A percentile compares a stretch with the other conserved stretches of the same genome.
These are phyloP conservation scores for Fundulus diaphanus DNA, from an alignment of 2,797 vertebrate species.

Conservation along the genomic window DNA sequence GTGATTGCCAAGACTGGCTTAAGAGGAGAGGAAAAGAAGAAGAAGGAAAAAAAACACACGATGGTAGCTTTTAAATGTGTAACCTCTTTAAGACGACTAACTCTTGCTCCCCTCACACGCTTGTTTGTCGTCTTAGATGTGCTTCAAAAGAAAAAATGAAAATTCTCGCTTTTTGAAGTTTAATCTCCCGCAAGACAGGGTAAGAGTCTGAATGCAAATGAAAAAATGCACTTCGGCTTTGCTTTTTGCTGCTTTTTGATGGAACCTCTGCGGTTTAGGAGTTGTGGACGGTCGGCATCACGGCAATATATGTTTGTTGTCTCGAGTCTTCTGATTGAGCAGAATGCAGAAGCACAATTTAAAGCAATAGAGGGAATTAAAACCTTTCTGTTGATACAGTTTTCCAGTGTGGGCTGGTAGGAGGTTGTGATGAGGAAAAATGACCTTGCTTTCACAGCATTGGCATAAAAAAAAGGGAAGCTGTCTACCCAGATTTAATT, in stretches of 20 bases:
- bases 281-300: constrained; percentile 14
- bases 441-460: neutral
- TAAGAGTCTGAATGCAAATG: constrained; percentile 66
- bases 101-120: constrained; percentile 25
- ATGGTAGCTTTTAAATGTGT: constrained; percentile 35
- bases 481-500: neutral
- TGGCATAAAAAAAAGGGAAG: neutral
- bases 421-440: neutral
- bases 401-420: neutral
- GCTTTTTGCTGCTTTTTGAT: constrained; percentile 26
- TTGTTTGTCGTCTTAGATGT: constrained; percentile 54
- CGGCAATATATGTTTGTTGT: constrained; percentile 2
- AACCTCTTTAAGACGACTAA: constrained; percentile 46
- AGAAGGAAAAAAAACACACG: neutral
- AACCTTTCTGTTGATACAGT: neutral
- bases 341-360: neutral
- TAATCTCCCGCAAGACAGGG: constrained; percentile 56
- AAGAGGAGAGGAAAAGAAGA: constrained; percentile 6
- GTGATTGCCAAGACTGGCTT: constrained; percentile 61
- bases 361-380: neutral
- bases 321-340: constrained; percentile 15
- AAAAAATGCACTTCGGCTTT: constrained; percentile 45
- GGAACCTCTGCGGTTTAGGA: constrained; percentile 18
- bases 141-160: constrained; percentile 58
- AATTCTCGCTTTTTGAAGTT: constrained; percentile 64